Base-by-base conservation (phyloP, 2,888 invertebrate genomes). In the Fissipunctia ypsillon region DNA sequence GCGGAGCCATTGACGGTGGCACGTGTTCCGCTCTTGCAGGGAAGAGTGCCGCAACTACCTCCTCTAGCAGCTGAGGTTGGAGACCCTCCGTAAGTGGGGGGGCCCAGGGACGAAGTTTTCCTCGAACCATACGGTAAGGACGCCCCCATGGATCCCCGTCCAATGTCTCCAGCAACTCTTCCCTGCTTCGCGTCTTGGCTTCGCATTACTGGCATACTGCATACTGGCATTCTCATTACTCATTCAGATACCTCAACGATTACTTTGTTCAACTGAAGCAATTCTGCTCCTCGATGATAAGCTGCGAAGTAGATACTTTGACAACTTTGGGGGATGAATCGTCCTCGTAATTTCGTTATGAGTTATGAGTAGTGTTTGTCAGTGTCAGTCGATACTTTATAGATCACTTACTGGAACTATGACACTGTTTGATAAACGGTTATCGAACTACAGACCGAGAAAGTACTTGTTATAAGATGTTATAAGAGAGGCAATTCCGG, bases 191-290 rank as follows among this genome's bases (percentile, higher is more conserved):
- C n/a, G n/a, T n/a, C n/a, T n/a, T n/a, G n/a, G n/a, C n/a, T n/a
- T n/a, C n/a, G n/a, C n/a, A n/a, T n/a, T n/a, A n/a, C n/a, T n/a
- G n/a, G n/a, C n/a, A n/a, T n/a, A n/a, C n/a, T n/a, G n/a, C n/a
- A n/a, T n/a, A n/a, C n/a, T n/a, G n/a, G n/a, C 88, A 76, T 83
- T 84, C 88, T 91, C 92, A 92, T 93, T 92, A 93, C 88, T 91
- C 91, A 93, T 93, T 92, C 91, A 90, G 90, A 91, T 91, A 91
- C 89, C 88, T 88, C 87, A 84, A 85, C 88, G 90, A 91, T 92
- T 91, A 93, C 89, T 91, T 92, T 90, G 91, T 92, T 91, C 90
- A 91, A 90, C 90, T 89, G 83, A 88, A 92, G 90, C 90, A 90
- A 91, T 93, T 92, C 85, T 85, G 88, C 90, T 89, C 91, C 90